Evolutionary conservation across 2,113 vertebrate species (phyloP).

Genomic region (Catharus bicknelli): DNA sequence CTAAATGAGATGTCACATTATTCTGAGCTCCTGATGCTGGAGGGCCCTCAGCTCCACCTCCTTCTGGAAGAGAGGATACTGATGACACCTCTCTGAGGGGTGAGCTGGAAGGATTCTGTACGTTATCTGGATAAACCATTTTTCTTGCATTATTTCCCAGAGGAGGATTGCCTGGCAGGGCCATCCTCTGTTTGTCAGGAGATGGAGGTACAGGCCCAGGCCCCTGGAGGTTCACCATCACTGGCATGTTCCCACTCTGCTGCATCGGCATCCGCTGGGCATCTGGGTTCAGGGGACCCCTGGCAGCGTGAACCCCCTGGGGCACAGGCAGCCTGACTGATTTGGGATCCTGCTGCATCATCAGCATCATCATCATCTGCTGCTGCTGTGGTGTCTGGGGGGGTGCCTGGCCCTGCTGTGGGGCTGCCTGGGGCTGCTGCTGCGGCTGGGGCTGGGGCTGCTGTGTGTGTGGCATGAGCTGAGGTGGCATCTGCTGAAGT

Average conservation of each 20-base stretch:
- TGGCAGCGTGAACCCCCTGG: slow-evolving; percentile 83
- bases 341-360: slow-evolving; percentile 92
- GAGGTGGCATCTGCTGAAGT: slow-evolving; percentile 91
- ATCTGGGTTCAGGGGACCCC: slow-evolving; percentile 84
- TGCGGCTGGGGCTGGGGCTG: slow-evolving; percentile 76
- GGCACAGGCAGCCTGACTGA: slow-evolving; percentile 85
- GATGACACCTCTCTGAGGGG: slow-evolving; percentile 82
- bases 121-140: slow-evolving; percentile 87
- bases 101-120: slow-evolving; percentile 82
- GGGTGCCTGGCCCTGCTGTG: slow-evolving; percentile 74
- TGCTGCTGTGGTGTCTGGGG: slow-evolving; percentile 80
- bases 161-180: slow-evolving; percentile 84
- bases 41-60: slow-evolving; percentile 69
- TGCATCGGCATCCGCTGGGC: slow-evolving; percentile 88
- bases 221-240: slow-evolving; percentile 93
- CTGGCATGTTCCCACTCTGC: slow-evolving; percentile 85
- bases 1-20: slow-evolving; percentile 87
- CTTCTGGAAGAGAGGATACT: slow-evolving; percentile 68
- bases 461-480: slow-evolving; percentile 85
- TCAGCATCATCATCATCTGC: slow-evolving; percentile 96
- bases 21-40: slow-evolving; percentile 73
- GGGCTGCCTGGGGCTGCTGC: slow-evolving; percentile 75
- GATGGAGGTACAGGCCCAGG: slow-evolving; percentile 87
- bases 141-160: slow-evolving; percentile 84
- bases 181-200: slow-evolving; percentile 91